Percentiles rank a stretch among this genome's conserved stretches.
These are phyloP conservation scores for Heliconius aoede DNA, from an alignment of 2,888 invertebrate genomes.

Conservation along the genomic window DNA sequence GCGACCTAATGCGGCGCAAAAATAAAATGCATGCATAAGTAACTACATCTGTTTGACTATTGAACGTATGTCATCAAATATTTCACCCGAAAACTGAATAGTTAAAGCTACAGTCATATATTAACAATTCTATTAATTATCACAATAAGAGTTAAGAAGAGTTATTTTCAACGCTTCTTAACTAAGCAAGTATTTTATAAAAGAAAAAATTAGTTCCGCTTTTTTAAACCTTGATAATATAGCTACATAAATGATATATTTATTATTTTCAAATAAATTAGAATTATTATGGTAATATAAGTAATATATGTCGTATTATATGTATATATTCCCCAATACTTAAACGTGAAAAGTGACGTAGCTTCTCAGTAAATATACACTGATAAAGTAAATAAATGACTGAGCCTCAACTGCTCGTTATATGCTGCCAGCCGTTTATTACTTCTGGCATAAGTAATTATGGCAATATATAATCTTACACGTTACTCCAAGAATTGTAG, in stretches of 20 bases:
- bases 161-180: too few relatives aligned
- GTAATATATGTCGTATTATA: too few relatives aligned
- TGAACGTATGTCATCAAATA: conserved; percentile 9
- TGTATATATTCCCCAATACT: neutral
- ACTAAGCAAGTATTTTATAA: too few relatives aligned
- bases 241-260: neutral
- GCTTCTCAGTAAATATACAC: conserved; percentile 34
- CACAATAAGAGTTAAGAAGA: too few relatives aligned
- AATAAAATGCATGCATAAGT: conserved; percentile 18
- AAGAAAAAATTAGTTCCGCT: neutral
- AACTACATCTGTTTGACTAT: conserved; percentile 14
- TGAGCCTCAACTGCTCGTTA: conserved; percentile 29
- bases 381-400: conserved; percentile 35
- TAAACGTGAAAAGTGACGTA: neutral
- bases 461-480: conserved; percentile 34
- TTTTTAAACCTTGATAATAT: too few relatives aligned
- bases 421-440: conserved; percentile 35
- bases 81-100: neutral
- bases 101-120: neutral
- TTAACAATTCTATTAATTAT: neutral
- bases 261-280: neutral
- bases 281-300: neutral
- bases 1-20: conserved; percentile 14
- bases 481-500: conserved; percentile 25
- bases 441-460: conserved; percentile 44